Evolutionary conservation across 2,888 invertebrate species (phyloP).

Genomic region (Listrodromus nycthemerus): DNA sequence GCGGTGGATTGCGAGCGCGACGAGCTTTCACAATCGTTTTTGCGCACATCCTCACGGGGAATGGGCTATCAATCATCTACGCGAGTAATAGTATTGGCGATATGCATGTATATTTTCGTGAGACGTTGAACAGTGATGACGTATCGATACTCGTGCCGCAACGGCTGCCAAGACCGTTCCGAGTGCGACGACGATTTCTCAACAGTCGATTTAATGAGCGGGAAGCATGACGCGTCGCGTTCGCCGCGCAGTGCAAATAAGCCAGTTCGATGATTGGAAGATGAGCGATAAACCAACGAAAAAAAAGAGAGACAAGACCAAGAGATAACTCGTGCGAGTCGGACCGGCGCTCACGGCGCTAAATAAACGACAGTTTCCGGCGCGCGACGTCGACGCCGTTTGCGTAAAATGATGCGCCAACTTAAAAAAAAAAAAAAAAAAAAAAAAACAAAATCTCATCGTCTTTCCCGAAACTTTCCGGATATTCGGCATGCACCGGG

Average conservation of each 20-base stretch:
- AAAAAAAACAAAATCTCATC: neutral
- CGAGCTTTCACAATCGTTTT: constrained; percentile 56
- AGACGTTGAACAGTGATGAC: constrained; percentile 54
- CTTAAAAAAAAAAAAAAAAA: too few species aligned
- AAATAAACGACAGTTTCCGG: constrained; percentile 65
- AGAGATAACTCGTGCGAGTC: constrained; percentile 19
- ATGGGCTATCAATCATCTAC: constrained; percentile 46
- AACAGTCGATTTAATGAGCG: constrained; percentile 58
- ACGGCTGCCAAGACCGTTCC: constrained; percentile 5
- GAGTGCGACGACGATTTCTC: constrained; percentile 55
- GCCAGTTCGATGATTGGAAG: constrained; percentile 66
- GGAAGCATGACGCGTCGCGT: constrained; percentile 61
- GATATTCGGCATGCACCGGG: neutral
- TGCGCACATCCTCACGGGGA: constrained; percentile 33
- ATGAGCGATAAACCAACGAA: constrained; percentile 63
- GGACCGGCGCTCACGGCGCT: constrained; percentile 6
- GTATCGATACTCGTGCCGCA: constrained; percentile 46
- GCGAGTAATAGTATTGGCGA: neutral
- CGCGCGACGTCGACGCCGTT: constrained; percentile 37
- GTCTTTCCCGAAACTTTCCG: neutral
- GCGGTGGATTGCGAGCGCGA: constrained; percentile 39
- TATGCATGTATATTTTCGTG: constrained; percentile 28
- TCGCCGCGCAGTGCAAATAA: constrained; percentile 40
- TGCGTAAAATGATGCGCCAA: constrained; percentile 8
- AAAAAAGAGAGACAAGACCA: constrained; percentile 43